These are phyloP conservation scores for Anthoscopus minutus DNA, from an alignment of 2,113 vertebrate species.

Conservation along the genomic window DNA sequence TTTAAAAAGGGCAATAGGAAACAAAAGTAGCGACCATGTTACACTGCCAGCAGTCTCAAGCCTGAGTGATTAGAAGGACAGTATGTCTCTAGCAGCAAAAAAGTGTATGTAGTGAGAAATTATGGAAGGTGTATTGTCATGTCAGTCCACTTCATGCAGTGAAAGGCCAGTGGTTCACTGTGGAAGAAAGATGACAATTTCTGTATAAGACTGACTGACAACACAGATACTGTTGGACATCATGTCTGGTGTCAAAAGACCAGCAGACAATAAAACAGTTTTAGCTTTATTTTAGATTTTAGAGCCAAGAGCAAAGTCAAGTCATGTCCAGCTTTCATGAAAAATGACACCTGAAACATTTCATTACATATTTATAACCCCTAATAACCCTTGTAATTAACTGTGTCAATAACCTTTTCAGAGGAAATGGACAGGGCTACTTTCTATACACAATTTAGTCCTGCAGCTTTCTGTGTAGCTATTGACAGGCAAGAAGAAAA, in stretches of 20 bases:
- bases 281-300: neutral
- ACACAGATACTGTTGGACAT: neutral
- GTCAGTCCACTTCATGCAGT: slow-evolving; percentile 21
- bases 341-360: neutral
- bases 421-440: neutral
- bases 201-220: slow-evolving; percentile 53
- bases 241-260: neutral
- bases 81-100: neutral
- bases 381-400: neutral
- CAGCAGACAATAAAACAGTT: neutral
- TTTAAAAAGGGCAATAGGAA: neutral
- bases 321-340: neutral
- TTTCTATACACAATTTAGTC: neutral
- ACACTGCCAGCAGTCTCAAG: neutral
- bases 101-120: neutral
- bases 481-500: neutral
- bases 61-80: slow-evolving; percentile 20
- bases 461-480: neutral
- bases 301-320: neutral
- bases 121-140: neutral
- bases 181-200: slow-evolving; percentile 29
- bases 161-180: slow-evolving; percentile 24
- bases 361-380: neutral
- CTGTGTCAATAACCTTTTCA: neutral
- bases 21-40: neutral